A percentile compares a stretch with the other conserved stretches of the same genome.
Evolutionary conservation across 1,140 invertebrate genomes (phyloP).

Genomic region (Vollenhovia emeryi): DNA sequence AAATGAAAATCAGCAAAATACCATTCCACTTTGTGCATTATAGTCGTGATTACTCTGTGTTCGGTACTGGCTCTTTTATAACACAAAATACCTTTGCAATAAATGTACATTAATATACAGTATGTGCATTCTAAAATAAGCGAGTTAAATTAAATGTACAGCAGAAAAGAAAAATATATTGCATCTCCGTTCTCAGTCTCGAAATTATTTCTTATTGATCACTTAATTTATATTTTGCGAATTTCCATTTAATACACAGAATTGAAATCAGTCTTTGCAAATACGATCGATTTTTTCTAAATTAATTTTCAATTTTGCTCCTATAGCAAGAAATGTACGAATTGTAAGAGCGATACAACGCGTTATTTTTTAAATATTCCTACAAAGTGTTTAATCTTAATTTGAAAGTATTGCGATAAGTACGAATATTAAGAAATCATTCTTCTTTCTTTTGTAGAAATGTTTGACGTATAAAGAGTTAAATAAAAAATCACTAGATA

Average conservation of each 20-base stretch:
- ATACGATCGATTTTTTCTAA: background rate
- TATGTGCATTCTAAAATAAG: background rate
- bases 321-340: too few relatives aligned
- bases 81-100: conserved; percentile 9
- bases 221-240: background rate
- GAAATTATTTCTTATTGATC: background rate
- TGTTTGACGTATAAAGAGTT: background rate
- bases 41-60: conserved; percentile 30
- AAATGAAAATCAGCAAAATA: conserved; percentile 53
- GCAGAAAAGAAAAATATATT: background rate
- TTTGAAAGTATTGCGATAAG: background rate
- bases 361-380: too few relatives aligned
- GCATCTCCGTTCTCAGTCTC: background rate
- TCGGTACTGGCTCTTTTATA: conserved; percentile 7
- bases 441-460: background rate
- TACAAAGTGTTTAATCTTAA: background rate
- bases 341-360: too few relatives aligned
- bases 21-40: conserved; percentile 23
- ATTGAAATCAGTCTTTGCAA: background rate
- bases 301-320: conserved; percentile 19
- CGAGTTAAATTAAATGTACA: conserved; percentile 18
- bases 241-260: background rate
- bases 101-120: background rate
- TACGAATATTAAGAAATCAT: background rate
- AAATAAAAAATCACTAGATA: background rate